A percentile compares a stretch with the other conserved stretches of the same genome.
These are phyloP conservation scores for Xerus rutilus DNA, from an alignment of 2,797 vertebrate species.

Conservation along the genomic window DNA sequence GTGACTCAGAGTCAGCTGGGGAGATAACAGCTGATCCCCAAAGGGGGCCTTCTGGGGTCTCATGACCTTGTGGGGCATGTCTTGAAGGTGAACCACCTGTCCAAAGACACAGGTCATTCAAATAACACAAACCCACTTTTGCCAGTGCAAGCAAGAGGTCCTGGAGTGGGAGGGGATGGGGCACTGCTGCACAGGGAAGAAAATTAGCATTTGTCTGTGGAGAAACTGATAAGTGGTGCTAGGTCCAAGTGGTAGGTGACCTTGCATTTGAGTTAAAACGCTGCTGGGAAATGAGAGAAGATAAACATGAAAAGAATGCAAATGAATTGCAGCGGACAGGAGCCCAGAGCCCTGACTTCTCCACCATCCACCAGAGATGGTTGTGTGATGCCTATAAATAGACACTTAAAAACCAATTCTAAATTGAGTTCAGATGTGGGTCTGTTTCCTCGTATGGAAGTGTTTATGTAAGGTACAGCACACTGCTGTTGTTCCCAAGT, in stretches of 20 bases:
- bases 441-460: neutral
- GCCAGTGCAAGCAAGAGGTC: fast-evolving
- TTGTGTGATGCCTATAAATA: constrained; percentile 45
- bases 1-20: neutral
- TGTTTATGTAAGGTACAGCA: neutral
- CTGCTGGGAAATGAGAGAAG: constrained; percentile 62
- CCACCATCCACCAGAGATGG: constrained; percentile 13
- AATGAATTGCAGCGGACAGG: constrained; percentile 26
- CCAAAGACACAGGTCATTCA: neutral
- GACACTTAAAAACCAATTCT: neutral
- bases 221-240: neutral
- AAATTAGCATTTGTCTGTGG: neutral
- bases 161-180: neutral
- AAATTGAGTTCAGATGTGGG: constrained; percentile 25
- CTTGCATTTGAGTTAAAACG: constrained; percentile 65
- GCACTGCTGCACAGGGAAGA: neutral
- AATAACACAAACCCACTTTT: neutral
- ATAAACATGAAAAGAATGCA: constrained; percentile 36
- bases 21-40: neutral
- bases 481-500: neutral
- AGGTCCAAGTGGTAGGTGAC: constrained; percentile 52
- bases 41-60: neutral
- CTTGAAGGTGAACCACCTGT: neutral
- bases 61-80: neutral
- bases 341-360: neutral